Percentiles rank a stretch among this genome's conserved stretches.
Evolutionary conservation across 2,888 invertebrate species (phyloP).

Genomic region (Coenonympha glycerion): DNA sequence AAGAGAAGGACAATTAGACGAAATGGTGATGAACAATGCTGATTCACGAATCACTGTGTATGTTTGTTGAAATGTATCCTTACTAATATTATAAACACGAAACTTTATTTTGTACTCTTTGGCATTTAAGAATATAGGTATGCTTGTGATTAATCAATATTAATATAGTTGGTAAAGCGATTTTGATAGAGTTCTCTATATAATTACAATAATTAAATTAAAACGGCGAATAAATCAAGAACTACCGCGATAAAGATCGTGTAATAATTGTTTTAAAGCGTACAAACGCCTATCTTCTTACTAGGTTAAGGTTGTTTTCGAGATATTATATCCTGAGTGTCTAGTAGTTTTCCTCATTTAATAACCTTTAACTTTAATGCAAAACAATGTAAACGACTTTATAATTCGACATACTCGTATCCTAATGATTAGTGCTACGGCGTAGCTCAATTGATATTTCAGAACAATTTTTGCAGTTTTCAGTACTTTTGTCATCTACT

Average conservation of each 20-base stretch:
- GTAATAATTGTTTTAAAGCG: conserved; percentile 16
- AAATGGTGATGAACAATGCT: too few relatives aligned
- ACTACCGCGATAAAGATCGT: conserved; percentile 9
- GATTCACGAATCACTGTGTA: too few relatives aligned
- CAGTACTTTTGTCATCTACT: too few relatives aligned
- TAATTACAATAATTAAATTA: conserved; percentile 3
- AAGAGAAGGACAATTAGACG: too few relatives aligned
- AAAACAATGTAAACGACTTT: background rate
- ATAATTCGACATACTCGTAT: background rate
- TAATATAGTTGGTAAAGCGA: background rate
- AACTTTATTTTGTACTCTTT: too few relatives aligned
- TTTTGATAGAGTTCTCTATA: background rate
- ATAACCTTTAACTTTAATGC: background rate
- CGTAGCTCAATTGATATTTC: background rate
- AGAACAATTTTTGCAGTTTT: too few relatives aligned
- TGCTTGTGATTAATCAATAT: too few relatives aligned
- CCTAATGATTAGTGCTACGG: background rate
- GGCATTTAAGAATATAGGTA: too few relatives aligned
- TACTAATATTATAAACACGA: too few relatives aligned
- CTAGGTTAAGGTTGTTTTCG: conserved; percentile 22
- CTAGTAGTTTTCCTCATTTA: conserved; percentile 15
- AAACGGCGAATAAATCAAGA: conserved; percentile 1
- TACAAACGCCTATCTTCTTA: conserved; percentile 16
- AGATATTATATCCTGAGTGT: conserved; percentile 15
- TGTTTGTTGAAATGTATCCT: too few relatives aligned